A percentile compares a stretch with the other conserved stretches of the same genome.
These are phyloP conservation scores for Drosophila novamexicana DNA, from an alignment of 1,140 invertebrate genomes.

Conservation along the genomic window DNA sequence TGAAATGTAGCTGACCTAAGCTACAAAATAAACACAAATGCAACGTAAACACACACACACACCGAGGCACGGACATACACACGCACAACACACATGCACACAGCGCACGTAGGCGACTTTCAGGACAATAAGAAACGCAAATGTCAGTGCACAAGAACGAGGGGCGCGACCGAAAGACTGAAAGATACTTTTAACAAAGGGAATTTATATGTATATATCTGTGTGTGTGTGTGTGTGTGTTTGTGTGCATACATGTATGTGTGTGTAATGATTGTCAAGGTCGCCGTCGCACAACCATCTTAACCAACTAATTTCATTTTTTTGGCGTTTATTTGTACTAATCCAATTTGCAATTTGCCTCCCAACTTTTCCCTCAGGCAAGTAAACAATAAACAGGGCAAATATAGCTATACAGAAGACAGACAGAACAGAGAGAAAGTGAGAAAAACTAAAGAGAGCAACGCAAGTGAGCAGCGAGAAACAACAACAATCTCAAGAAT, in stretches of 20 bases:
- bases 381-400: constrained; percentile 44
- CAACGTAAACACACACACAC: constrained; percentile 32
- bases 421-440: constrained; percentile 9
- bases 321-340: constrained; percentile 52
- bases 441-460: neutral
- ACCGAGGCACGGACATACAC: neutral
- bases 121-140: constrained; percentile 37
- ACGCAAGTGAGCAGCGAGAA: neutral
- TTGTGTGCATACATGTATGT: constrained; percentile 1
- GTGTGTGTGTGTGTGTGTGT: constrained; percentile 4
- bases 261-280: constrained; percentile 44
- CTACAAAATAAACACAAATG: constrained; percentile 64
- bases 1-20: constrained; percentile 82
- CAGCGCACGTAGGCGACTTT: constrained; percentile 26
- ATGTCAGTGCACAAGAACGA: constrained; percentile 36
- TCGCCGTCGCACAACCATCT: constrained; percentile 35
- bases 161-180: neutral
- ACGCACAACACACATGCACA: constrained; percentile 8
- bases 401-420: constrained; percentile 16
- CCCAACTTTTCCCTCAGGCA: constrained; percentile 72
- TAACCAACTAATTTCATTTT: constrained; percentile 44
- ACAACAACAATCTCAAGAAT: neutral
- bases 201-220: neutral
- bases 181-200: neutral
- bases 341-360: constrained; percentile 71